Conservation (phyloP, 1,140 invertebrate genomes). For the Trypoxylus dichotomus region DNA sequence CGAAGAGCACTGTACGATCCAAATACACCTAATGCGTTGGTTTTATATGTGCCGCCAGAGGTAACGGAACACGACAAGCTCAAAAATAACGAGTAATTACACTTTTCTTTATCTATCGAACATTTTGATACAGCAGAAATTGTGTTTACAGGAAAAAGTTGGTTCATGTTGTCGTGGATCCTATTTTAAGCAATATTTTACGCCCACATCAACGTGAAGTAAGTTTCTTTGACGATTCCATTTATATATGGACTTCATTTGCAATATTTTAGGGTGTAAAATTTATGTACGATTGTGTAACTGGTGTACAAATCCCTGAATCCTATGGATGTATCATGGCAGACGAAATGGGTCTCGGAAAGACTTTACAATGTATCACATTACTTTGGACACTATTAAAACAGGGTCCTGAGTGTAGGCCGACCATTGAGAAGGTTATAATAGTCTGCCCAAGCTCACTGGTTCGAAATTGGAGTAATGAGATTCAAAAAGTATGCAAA, state of each 20-base stretch:
- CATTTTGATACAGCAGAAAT: background rate
- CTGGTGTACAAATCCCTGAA: constrained; percentile 83
- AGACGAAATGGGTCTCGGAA: constrained; percentile 97
- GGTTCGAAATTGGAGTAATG: constrained; percentile 99
- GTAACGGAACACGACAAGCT: constrained; percentile 82
- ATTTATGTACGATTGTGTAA: constrained; percentile 99
- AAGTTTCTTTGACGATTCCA: background rate
- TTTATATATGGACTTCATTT: background rate
- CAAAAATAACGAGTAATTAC: constrained; percentile 67
- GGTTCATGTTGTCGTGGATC: constrained; percentile 95
- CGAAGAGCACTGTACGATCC: constrained; percentile 89
- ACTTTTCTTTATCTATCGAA: constrained; percentile 13
- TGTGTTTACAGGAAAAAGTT: constrained; percentile 58
- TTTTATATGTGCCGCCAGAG: constrained; percentile 85
- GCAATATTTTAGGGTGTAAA: constrained; percentile 77
- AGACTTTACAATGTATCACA: constrained; percentile 98
- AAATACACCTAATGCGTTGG: constrained; percentile 87
- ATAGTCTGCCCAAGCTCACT: constrained; percentile 96
- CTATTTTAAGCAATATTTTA: constrained; percentile 84
- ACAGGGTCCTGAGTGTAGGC: constrained; percentile 82
- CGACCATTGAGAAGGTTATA: constrained; percentile 87
- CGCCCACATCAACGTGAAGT: constrained; percentile 96
- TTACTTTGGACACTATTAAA: constrained; percentile 92
- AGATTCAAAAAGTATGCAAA: constrained; percentile 79
- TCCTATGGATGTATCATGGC: constrained; percentile 98